Conservation (phyloP, 2,113 vertebrate genomes). For the Pterophyllum scalare region DNA sequence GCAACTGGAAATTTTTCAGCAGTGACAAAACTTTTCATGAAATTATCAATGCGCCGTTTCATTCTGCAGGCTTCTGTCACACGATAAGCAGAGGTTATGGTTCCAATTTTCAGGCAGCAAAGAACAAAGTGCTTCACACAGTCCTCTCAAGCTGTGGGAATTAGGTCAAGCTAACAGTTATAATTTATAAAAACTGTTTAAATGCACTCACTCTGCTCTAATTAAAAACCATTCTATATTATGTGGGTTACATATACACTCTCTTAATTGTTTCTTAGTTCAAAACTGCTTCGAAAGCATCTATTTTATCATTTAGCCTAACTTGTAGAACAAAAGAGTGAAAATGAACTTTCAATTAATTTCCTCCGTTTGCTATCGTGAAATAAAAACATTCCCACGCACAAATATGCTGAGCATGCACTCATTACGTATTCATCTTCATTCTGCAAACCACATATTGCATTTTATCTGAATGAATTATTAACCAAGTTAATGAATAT, state of each 20-base stretch:
- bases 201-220: slow-evolving; percentile 51
- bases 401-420: slow-evolving; percentile 77
- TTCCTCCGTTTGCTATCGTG: slow-evolving; percentile 69
- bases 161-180: slow-evolving; percentile 65
- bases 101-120: slow-evolving; percentile 49
- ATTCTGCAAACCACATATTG: slow-evolving; percentile 67
- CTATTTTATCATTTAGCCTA: slow-evolving; percentile 74
- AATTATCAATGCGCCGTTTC: slow-evolving; percentile 49
- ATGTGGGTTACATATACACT: slow-evolving; percentile 48
- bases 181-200: slow-evolving; percentile 56
- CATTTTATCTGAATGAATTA: slow-evolving; percentile 78
- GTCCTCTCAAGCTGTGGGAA: slow-evolving; percentile 55
- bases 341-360: slow-evolving; percentile 78
- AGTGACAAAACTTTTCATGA: slow-evolving; percentile 36
- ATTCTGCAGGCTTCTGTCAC: slow-evolving; percentile 15
- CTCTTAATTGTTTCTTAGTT: slow-evolving; percentile 62
- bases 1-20: slow-evolving; percentile 28
- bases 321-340: slow-evolving; percentile 63
- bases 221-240: slow-evolving; percentile 62
- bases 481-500: slow-evolving; percentile 79
- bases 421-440: slow-evolving; percentile 72
- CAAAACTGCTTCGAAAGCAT: slow-evolving; percentile 75
- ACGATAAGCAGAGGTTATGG: slow-evolving; percentile 31
- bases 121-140: slow-evolving; percentile 41
- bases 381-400: slow-evolving; percentile 72